These are phyloP conservation scores for Drosophila falleni DNA, from an alignment of 2,888 invertebrate genomes.

Conservation along the genomic window DNA sequence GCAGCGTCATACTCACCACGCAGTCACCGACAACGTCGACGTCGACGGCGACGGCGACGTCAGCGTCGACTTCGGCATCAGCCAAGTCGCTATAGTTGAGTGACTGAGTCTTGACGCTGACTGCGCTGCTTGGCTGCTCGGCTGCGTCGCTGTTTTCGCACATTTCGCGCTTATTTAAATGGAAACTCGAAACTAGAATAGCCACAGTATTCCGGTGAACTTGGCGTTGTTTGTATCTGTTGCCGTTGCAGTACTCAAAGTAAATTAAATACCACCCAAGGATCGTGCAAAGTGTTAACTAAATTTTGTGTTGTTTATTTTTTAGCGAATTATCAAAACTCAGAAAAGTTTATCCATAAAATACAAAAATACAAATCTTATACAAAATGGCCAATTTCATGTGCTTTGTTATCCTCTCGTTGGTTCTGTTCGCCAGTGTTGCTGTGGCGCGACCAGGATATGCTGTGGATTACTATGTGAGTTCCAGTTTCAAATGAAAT, in stretches of 20 bases:
- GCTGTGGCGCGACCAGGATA: conserved; percentile 85
- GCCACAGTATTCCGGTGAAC: conserved; percentile 85
- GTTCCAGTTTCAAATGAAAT: conserved; percentile 66
- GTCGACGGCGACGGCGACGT: conserved; percentile 15
- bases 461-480: conserved; percentile 88
- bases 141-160: conserved; percentile 57
- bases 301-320: conserved; percentile 50
- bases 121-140: conserved; percentile 24
- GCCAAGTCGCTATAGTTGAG: conserved; percentile 67
- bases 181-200: conserved; percentile 84
- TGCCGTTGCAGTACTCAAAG: conserved; percentile 79
- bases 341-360: conserved; percentile 23
- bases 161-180: conserved; percentile 84
- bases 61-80: conserved; percentile 22
- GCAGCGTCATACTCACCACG: conserved; percentile 48
- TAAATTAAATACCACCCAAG: conserved; percentile 47
- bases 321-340: conserved; percentile 50
- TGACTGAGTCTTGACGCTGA: conserved; percentile 67
- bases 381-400: conserved; percentile 80
- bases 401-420: conserved; percentile 77
- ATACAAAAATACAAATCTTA: conserved; percentile 25
- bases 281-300: conserved; percentile 38
- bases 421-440: conserved; percentile 80
- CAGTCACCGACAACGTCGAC: conserved; percentile 24
- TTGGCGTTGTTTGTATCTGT: conserved; percentile 82